A percentile compares a stretch with the other conserved stretches of the same genome.
These are phyloP conservation scores for Oryzias dopingdopingensis DNA, from an alignment of 2,797 vertebrate genomes.

Conservation along the genomic window DNA sequence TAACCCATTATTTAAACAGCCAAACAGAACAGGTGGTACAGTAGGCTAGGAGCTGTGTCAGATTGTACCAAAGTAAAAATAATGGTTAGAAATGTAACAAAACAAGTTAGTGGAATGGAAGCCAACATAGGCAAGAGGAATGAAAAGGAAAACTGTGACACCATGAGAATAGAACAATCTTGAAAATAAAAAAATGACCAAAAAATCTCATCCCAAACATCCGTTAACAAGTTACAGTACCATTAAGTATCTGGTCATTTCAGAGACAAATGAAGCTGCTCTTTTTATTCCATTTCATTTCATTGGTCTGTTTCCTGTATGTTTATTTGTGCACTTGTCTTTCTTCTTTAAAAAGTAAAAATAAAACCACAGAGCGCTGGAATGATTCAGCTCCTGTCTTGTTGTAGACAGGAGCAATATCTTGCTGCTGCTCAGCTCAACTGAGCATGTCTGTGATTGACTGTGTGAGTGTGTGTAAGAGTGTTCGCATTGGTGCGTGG, in stretches of 20 bases:
- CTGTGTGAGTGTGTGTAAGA: neutral
- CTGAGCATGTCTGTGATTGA: neutral
- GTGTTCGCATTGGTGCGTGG: neutral
- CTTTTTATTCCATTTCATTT: neutral
- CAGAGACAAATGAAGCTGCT: neutral
- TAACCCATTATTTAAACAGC: constrained; percentile 1
- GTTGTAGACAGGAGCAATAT: constrained; percentile 7
- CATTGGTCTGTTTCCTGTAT: constrained; percentile 10
- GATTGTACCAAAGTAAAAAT: neutral
- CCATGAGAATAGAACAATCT: no score
- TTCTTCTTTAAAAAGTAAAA: constrained; percentile 1
- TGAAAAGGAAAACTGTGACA: no score
- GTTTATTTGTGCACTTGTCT: constrained; percentile 10
- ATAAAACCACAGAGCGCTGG: neutral
- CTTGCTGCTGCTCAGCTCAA: constrained; percentile 3
- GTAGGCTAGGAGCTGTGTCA: neutral
- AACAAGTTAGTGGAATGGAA: neutral
- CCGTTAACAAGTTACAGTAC: constrained; percentile 7
- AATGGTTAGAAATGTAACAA: neutral
- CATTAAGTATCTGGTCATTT: constrained; percentile 2
- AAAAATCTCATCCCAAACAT: neutral
- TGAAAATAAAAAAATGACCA: neutral
- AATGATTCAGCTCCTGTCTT: constrained; percentile 8
- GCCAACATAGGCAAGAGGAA: neutral
- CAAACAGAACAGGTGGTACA: neutral